phyloP scores from a whole-genome alignment of 92 coral and sea anemone species.

The Phenganax subtilis region DNA sequence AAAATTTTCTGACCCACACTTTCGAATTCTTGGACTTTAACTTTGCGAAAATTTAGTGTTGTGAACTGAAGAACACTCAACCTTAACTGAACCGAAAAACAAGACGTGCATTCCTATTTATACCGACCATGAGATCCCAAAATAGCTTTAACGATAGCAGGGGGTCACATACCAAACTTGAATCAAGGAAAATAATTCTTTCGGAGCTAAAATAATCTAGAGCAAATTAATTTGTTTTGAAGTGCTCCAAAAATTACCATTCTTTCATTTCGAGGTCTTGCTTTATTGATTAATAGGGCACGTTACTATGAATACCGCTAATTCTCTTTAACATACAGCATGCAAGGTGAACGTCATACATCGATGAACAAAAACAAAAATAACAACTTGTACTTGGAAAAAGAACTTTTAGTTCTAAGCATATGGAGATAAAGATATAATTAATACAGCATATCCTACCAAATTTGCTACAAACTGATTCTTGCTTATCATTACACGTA shows the following conservation, averaged over 20 bases:
- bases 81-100: not conserved
- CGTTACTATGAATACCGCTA: constrained; percentile 1
- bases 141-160: constrained; percentile 1
- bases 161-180: not conserved
- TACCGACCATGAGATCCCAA: not conserved
- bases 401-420: not conserved
- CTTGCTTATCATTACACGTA: too few relatives aligned
- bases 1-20: too few relatives aligned
- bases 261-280: not conserved
- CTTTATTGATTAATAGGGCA: not conserved
- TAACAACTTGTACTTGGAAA: not conserved
- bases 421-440: too few relatives aligned
- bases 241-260: not conserved
- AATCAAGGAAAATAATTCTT: not conserved
- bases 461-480: too few relatives aligned
- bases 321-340: not conserved
- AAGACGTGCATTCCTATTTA: not conserved
- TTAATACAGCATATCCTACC: too few relatives aligned
- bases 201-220: not conserved
- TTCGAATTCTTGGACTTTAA: too few relatives aligned
- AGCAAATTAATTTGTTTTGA: constrained; percentile 12
- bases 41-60: too few relatives aligned
- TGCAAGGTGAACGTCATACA: too few relatives aligned
- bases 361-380: too few relatives aligned
- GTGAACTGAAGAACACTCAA: too few relatives aligned